Base-by-base conservation (phyloP, 2,888 invertebrate genomes). In the Phymatocera aterrima region DNA sequence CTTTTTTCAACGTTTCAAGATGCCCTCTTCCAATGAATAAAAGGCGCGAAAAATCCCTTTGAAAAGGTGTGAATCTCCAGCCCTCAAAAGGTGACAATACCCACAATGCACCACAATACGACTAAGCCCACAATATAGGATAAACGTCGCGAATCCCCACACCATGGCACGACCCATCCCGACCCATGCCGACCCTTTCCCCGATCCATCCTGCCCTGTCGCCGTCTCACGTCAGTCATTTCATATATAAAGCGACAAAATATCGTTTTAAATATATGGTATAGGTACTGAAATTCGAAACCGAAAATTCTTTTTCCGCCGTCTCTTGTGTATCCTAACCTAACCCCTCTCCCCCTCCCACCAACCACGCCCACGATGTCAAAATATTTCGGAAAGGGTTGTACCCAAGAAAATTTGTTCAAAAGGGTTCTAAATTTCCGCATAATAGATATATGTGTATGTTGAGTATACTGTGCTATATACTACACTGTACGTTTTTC, bases 61-160 rank as follows among this genome's bases (percentile, higher is more conserved):
- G 86, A 88, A 88, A 88, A 89, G 89, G 89, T 89, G 88, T 86
- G 88, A 89, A 90, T 88, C 89, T 86, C 86, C 83, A 57, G 82
- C 82, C 81, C 85, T 89, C 84, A 87, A 89, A 87, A 86, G 86
- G 82, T 85, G 87, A 89, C 89, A 89, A 90, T 89, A 84, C 83
- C 82, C 82, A 84, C 82, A 84, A 85, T 85, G 82, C 84, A 82
- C 80, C 85, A 88, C 87, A 87, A 86, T 88, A 86, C 84, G 85
- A 85, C 84, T 84, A 85, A 88, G 87, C 83, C 86, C 87, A 89
- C 89, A 89, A 87, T 88, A 87, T 86, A 79, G 82, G 84, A 77
- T 77, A 61, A 65, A 61, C 77, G 75, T 75, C 48, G 77, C 57
- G 65, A 77, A 77, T 48, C 43, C 64, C 61, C 46, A 28, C 40